Base-by-base conservation (phyloP, 2,888 invertebrate genomes). In the Rhimphoctona megacephalus region DNA sequence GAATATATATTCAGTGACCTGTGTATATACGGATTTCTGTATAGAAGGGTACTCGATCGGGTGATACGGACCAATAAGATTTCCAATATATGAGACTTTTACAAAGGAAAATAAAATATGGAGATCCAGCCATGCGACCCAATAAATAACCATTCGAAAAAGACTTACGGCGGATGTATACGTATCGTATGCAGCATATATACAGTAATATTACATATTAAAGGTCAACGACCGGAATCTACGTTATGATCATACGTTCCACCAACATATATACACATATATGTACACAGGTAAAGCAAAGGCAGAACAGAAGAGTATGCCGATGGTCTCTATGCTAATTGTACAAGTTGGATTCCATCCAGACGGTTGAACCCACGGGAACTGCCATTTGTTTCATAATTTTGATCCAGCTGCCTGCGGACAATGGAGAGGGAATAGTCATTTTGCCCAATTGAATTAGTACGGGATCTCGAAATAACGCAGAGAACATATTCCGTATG, bases 341-440 rank as follows among this genome's bases (percentile, higher is more conserved):
- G 84, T 49, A 81, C 86, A 85, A 88, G 88, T 80, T 86, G 78
- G 78, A 84, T 88, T 86, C 25, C 67, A 52, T 85, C 49, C 85
- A 39, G 83, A 72, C 73, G 83, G 77, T 66, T 72, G 77, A 81
- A 85, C 81, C 67, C 87, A 72, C 77, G 85, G 83, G 86, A 87
- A 76, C 78, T 82, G 76, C 85, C 86, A 89, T 89, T 89, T 87
- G 87, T 87, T 87, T 87, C 87, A 87, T 87, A 88, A 89, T 89
- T 90, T 88, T 69, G 25, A n/a, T 70, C 81, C 36, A 52, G 64
- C 78, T 81, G 73, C 61, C 43, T 73, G 74, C 46, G 69, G 69
- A 36, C 69, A 36, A 81, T 39, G 69, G 46, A 17, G 46, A 22
- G 46, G 57, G 83, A 72, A 84, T 83, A 79, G 88, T 88, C 85